Conservation (phyloP, 2,888 invertebrate genomes). For the Nemapogon koenigi region DNA sequence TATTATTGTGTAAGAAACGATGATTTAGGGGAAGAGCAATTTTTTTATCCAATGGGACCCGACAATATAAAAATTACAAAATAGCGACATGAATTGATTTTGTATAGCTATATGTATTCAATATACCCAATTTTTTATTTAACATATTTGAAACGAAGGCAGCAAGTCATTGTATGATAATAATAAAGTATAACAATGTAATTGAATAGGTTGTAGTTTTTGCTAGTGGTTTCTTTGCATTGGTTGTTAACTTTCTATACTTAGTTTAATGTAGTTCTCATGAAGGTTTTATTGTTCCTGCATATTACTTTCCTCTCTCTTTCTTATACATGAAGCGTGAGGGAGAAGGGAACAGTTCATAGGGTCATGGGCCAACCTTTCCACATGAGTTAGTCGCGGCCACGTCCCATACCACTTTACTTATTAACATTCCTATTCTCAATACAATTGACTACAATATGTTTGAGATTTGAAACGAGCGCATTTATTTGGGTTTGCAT, state of each 20-base stretch:
- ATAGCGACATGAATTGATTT: no score
- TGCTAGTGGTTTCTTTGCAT: slow-evolving; percentile 13
- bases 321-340: not conserved
- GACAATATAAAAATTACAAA: no score
- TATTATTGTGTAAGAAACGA: no score
- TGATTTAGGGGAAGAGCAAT: no score
- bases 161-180: slow-evolving; percentile 6
- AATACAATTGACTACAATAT: slow-evolving; percentile 8
- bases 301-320: not conserved
- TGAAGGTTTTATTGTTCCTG: slow-evolving; percentile 7
- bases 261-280: slow-evolving; percentile 8
- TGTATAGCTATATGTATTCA: no score
- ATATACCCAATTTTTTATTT: not conserved
- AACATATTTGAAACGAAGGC: not conserved
- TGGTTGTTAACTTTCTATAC: slow-evolving; percentile 5
- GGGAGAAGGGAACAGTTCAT: slow-evolving; percentile 3
- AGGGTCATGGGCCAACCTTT: slow-evolving; percentile 8
- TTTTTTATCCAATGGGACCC: no score
- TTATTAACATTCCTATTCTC: slow-evolving; percentile 9
- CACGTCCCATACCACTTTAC: slow-evolving; percentile 5
- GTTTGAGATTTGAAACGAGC: slow-evolving; percentile 2
- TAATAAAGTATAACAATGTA: slow-evolving; percentile 11
- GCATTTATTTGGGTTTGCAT: not conserved
- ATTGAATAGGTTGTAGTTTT: slow-evolving; percentile 15
- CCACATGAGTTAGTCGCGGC: slow-evolving; percentile 5